These are phyloP conservation scores for Prunella himalayana DNA, from an alignment of 2,113 vertebrate species.

Conservation along the genomic window DNA sequence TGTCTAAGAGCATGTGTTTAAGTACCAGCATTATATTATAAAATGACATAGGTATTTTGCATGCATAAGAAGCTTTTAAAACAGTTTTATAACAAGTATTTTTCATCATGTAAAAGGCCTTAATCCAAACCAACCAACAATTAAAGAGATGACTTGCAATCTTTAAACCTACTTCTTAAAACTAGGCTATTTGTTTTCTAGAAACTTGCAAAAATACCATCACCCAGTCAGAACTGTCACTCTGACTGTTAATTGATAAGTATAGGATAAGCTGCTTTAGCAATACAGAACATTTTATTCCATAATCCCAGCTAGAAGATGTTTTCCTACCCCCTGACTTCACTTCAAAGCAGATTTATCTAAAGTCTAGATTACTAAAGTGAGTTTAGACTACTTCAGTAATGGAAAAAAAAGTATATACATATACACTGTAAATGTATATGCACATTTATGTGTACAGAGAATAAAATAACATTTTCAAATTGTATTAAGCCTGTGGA, in stretches of 20 bases:
- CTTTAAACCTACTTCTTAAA: slow-evolving; percentile 2
- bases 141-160: background rate
- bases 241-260: background rate
- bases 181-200: background rate
- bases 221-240: background rate
- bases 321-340: background rate
- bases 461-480: background rate
- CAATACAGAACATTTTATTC: background rate
- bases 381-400: background rate
- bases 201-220: background rate
- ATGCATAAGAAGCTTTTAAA: slow-evolving; percentile 24
- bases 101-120: slow-evolving; percentile 21
- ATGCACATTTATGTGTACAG: background rate
- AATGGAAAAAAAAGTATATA: background rate
- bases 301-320: background rate
- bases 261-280: background rate
- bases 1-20: background rate
- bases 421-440: background rate
- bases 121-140: slow-evolving; percentile 3
- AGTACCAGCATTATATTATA: background rate
- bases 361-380: background rate
- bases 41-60: background rate
- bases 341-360: background rate
- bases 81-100: background rate
- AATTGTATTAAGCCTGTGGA: background rate